These are phyloP conservation scores for Drosophila mojavensis DNA, from an alignment of 1,140 invertebrate species.

Conservation along the genomic window DNA sequence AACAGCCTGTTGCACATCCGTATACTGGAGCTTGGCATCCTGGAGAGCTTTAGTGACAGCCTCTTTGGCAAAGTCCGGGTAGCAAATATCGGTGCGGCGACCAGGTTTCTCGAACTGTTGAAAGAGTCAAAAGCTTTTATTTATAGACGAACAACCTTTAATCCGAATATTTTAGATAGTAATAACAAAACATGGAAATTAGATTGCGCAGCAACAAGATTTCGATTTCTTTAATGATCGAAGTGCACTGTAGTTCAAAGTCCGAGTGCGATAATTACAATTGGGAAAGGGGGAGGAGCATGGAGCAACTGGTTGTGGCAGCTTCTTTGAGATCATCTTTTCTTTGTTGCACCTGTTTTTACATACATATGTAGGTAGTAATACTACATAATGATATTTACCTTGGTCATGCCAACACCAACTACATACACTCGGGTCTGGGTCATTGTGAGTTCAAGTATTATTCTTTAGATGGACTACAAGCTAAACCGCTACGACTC, in stretches of 20 bases:
- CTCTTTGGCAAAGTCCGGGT: slow-evolving; percentile 97
- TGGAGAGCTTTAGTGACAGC: slow-evolving; percentile 94
- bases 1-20: slow-evolving; percentile 93
- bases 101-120: slow-evolving; percentile 91
- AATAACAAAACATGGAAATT: slow-evolving; percentile 7
- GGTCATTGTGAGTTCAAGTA: slow-evolving; percentile 76
- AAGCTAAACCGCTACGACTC: slow-evolving; percentile 43
- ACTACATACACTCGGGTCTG: slow-evolving; percentile 92
- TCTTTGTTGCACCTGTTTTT: slow-evolving; percentile 2
- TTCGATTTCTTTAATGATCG: slow-evolving; percentile 25
- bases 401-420: slow-evolving; percentile 98
- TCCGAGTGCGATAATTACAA: slow-evolving; percentile 51
- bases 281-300: neutral
- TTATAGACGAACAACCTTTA: slow-evolving; percentile 31
- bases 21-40: slow-evolving; percentile 93
- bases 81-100: slow-evolving; percentile 91
- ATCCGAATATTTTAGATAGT: slow-evolving; percentile 48
- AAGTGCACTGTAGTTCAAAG: slow-evolving; percentile 73
- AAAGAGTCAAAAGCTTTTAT: slow-evolving; percentile 8
- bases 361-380: neutral
- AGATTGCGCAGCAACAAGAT: slow-evolving; percentile 37
- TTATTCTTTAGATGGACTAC: neutral
- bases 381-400: slow-evolving; percentile 66
- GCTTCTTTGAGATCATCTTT: slow-evolving; percentile 9
- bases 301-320: slow-evolving; percentile 25